Percentiles rank a stretch among this genome's conserved stretches.
phyloP scores from a whole-genome alignment of 2,888 invertebrate species.

The Spialia ferax region DNA sequence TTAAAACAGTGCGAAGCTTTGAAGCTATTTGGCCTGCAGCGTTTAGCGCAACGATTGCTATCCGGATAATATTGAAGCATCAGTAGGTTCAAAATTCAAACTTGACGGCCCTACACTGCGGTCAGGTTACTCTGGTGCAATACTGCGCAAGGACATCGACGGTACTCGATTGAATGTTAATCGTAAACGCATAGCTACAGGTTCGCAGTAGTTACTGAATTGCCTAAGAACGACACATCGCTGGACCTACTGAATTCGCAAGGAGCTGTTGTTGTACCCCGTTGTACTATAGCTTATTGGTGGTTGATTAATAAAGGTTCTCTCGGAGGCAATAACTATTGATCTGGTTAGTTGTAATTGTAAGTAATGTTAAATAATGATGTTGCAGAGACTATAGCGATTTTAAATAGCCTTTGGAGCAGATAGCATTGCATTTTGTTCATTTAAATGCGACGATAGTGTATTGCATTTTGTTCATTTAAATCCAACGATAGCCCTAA shows the following conservation, averaged over 20 bases:
- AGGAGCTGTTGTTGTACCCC: slow-evolving; percentile 12
- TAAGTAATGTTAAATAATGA: no score
- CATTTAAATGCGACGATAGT: no score
- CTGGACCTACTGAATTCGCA: background rate
- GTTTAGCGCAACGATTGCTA: no score
- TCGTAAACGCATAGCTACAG: slow-evolving; percentile 23
- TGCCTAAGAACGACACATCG: slow-evolving; percentile 14
- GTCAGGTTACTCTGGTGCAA: slow-evolving; percentile 34
- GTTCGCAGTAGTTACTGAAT: slow-evolving; percentile 3
- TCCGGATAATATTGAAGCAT: background rate
- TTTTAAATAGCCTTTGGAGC: no score
- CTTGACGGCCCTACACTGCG: slow-evolving; percentile 18
- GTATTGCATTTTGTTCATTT: no score
- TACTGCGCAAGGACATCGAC: slow-evolving; percentile 31
- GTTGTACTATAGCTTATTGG: background rate
- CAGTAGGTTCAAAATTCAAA: background rate
- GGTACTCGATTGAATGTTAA: slow-evolving; percentile 37
- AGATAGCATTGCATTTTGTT: no score
- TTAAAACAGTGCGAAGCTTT: no score
- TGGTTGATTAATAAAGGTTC: background rate
- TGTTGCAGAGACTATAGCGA: no score
- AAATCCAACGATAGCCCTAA: no score
- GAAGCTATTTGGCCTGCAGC: no score
- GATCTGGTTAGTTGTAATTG: no score
- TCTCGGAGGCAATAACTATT: no score